A percentile compares a stretch with the other conserved stretches of the same genome.
Conservation (phyloP, 2,113 vertebrate species). For the Muntiacus muntjak region DNA sequence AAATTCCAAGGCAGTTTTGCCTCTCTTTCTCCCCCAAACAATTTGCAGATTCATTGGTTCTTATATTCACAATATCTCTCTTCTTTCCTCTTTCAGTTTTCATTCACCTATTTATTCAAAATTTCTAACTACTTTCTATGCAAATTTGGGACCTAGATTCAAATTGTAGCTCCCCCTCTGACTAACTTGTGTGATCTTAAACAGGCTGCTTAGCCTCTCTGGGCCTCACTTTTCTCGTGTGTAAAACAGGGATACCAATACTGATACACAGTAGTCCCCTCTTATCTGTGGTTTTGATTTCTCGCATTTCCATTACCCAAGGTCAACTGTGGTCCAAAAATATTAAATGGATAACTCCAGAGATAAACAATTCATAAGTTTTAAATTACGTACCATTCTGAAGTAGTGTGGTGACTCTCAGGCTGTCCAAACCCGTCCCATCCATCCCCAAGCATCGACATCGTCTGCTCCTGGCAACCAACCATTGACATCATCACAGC, state of each 20-base stretch:
- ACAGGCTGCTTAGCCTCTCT: neutral
- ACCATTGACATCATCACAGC: neutral
- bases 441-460: neutral
- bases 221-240: neutral
- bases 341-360: neutral
- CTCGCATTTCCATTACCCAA: neutral
- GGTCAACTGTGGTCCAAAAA: neutral
- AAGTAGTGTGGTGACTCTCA: neutral
- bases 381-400: neutral
- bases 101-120: neutral
- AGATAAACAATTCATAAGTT: neutral
- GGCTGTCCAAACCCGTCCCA: neutral
- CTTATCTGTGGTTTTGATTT: neutral
- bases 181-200: neutral
- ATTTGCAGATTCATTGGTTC: neutral
- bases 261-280: neutral
- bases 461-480: neutral
- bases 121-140: neutral
- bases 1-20: neutral
- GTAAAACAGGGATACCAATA: neutral
- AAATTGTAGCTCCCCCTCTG: neutral
- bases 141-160: neutral
- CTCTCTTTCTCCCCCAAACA: neutral
- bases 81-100: neutral
- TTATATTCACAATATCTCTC: neutral